phyloP scores from a whole-genome alignment of 2,113 vertebrate species.

The Dromas ardeola region DNA sequence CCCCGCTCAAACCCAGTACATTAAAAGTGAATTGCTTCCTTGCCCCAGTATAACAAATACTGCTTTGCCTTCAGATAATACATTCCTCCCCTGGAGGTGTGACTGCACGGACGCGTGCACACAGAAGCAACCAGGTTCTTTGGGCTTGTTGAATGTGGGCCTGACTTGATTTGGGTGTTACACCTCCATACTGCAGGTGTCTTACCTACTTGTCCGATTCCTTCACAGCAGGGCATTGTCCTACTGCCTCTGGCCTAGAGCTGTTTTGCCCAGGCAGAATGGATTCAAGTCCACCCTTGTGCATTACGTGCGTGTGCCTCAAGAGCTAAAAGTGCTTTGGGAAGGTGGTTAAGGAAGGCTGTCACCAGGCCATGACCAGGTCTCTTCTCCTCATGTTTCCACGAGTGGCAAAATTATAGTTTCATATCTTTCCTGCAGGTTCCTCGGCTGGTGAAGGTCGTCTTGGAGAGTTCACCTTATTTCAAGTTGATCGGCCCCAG shows the following conservation, averaged over 20 bases:
- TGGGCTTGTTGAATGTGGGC: background rate
- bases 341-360: background rate
- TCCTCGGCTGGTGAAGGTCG: constrained; percentile 76
- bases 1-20: background rate
- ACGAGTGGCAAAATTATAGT: background rate
- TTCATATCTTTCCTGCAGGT: constrained; percentile 64
- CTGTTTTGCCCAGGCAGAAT: background rate
- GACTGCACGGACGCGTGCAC: background rate
- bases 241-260: background rate
- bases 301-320: background rate
- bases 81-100: background rate
- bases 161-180: background rate
- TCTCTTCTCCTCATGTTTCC: background rate
- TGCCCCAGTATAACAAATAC: background rate
- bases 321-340: background rate
- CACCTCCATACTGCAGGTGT: background rate
- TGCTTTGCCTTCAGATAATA: background rate
- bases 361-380: background rate
- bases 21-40: background rate
- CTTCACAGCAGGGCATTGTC: background rate
- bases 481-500: constrained; percentile 78
- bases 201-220: background rate
- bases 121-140: background rate
- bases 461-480: constrained; percentile 78
- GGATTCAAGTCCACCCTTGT: background rate